These are phyloP conservation scores for Diprion similis DNA, from an alignment of 1,140 invertebrate genomes.

Conservation along the genomic window DNA sequence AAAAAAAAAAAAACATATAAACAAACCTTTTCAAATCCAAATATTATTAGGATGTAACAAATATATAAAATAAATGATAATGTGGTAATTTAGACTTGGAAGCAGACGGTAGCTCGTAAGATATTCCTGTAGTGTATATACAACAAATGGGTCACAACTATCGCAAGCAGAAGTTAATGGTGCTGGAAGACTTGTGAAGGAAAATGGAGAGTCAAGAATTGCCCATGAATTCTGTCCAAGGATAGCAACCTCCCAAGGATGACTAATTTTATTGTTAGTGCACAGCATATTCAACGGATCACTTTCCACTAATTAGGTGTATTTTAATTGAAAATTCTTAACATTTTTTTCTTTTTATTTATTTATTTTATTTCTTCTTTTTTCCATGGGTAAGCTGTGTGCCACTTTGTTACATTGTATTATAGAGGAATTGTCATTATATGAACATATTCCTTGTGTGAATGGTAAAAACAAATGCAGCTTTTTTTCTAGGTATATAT, in stretches of 20 bases:
- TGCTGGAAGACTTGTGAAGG: constrained; percentile 5
- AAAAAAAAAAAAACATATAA: constrained; percentile 6
- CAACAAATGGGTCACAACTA: constrained; percentile 15
- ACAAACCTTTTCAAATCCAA: not conserved
- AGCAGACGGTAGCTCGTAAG: constrained; percentile 29
- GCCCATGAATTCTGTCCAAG: constrained; percentile 1
- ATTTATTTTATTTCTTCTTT: not conserved
- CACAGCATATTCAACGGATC: not conserved
- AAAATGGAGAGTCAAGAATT: not conserved
- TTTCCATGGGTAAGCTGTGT: constrained; percentile 9
- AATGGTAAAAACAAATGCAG: constrained; percentile 31
- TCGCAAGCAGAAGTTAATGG: not conserved
- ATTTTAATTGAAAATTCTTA: not conserved
- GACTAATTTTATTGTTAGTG: not conserved
- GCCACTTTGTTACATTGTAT: constrained; percentile 9
- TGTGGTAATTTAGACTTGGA: constrained; percentile 33
- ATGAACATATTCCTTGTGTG: constrained; percentile 5
- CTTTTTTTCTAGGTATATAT: not conserved
- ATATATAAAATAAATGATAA: constrained; percentile 23
- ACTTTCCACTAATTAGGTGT: not conserved
- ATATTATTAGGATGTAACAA: constrained; percentile 1
- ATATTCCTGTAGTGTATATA: constrained; percentile 33
- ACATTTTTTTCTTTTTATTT: not conserved
- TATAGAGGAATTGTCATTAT: not conserved
- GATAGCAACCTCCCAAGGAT: not conserved